Evolutionary conservation across 2,797 vertebrate genomes (phyloP), one percentile per base, ranked within the genome.

Genomic region (Buceros bicornis): DNA sequence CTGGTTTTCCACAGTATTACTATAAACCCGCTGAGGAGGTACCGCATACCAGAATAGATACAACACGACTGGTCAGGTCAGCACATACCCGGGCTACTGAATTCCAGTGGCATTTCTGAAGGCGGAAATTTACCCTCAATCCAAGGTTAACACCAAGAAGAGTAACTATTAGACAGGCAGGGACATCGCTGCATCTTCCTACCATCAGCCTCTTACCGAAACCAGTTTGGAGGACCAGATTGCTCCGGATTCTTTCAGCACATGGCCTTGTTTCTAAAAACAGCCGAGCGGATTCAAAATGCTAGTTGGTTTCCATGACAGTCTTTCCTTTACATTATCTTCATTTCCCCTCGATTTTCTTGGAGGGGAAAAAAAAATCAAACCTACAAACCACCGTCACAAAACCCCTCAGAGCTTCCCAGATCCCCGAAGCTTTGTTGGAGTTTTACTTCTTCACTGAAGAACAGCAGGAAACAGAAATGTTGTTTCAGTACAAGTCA

Each of bases 241-340:
- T 94, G 93, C 86, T 90, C 62, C 12, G 66, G 80, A 53, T 84
- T 51, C 73, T 54, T 73, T 26, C 61, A 78, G 83, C 86, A 64
- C 82, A 69, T 3, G 24, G 80, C 50, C 73, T 48, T 71, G 65
- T 91, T 94, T 86, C 92, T 93, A 93, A 84, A 93, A 92, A 51
- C 8, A 29, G 83, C 47, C 77, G 57, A 82, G 62, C 70, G 28
- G 35, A 42, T 60, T 65, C 60, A 21, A 82, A 94, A 76, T 17
- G 89, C 81, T 69, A 17, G 47, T 29, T 82, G 77, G 82, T 96
- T 92, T 73, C 94, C 86, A 88, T 89, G 90, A 82, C 91, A 93
- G 54, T 77, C 89, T 51, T 71, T 45, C 60, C 70, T 77, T 85
- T 43, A 42, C 72, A 87, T 81, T 80, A 53, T 42, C 80, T 89